Percentiles rank a stretch among this genome's conserved stretches.
phyloP scores from a whole-genome alignment of 2,113 vertebrate species.

The Tachycineta bicolor region DNA sequence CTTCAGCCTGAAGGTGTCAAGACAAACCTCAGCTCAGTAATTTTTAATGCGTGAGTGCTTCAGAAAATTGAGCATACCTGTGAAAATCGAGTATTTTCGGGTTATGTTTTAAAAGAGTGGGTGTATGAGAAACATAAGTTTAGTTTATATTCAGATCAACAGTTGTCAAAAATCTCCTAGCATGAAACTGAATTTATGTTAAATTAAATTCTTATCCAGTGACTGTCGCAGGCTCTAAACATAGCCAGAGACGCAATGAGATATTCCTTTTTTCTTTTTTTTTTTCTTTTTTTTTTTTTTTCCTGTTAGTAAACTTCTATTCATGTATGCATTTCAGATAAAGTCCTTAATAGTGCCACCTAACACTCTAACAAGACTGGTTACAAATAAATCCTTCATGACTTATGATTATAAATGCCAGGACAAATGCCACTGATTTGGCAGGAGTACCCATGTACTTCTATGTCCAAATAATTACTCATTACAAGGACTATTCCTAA shows the following conservation, averaged over 20 bases:
- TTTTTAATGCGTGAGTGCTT: background rate
- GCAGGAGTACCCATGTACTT: background rate
- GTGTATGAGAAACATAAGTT: background rate
- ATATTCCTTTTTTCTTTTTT: background rate
- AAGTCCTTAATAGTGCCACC: background rate
- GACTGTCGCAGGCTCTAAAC: background rate
- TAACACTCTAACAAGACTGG: background rate
- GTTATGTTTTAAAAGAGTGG: background rate
- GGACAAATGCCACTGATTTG: background rate
- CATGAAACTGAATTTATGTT: background rate
- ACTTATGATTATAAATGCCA: background rate
- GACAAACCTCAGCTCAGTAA: background rate
- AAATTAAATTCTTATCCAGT: background rate
- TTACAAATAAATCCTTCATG: background rate
- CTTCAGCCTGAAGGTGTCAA: background rate
- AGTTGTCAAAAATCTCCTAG: background rate
- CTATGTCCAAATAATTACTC: background rate
- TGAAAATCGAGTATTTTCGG: background rate
- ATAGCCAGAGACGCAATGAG: background rate
- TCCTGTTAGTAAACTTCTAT: background rate
- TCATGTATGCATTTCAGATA: background rate
- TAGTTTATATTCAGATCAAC: background rate
- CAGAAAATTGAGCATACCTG: background rate
- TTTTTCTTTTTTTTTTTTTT: background rate
- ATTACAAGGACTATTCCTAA: background rate